Evolutionary conservation across 1,140 invertebrate genomes (phyloP).

Genomic region (Megalopta genalis): DNA sequence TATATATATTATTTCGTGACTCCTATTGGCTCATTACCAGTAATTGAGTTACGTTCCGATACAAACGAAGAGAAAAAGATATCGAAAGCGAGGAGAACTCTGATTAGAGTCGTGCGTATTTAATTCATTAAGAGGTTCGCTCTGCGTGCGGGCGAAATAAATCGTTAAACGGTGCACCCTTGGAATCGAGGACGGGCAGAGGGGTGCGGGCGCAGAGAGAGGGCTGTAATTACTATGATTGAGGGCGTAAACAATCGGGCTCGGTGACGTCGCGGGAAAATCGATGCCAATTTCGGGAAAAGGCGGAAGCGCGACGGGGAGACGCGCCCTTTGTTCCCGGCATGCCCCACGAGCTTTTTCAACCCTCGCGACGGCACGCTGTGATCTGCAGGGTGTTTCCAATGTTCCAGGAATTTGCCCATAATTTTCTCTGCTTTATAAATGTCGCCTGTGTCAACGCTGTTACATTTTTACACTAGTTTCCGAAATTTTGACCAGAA

Average conservation of each 20-base stretch:
- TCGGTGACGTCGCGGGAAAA: conserved; percentile 8
- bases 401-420: too few species aligned
- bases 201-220: too few species aligned
- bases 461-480: too few species aligned
- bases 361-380: too few species aligned
- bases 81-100: not conserved
- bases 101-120: not conserved
- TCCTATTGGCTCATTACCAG: too few species aligned
- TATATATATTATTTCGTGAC: too few species aligned
- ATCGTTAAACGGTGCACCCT: not conserved
- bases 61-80: too few species aligned
- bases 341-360: not conserved
- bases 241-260: conserved; percentile 21
- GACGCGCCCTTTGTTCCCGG: conserved; percentile 43
- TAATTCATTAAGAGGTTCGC: conserved; percentile 1
- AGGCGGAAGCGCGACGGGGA: conserved; percentile 7
- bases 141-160: not conserved
- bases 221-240: conserved; percentile 35
- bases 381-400: too few species aligned
- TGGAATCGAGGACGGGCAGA: not conserved
- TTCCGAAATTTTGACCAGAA: too few species aligned
- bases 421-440: too few species aligned
- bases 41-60: too few species aligned
- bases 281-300: conserved; percentile 31
- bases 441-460: too few species aligned